Conservation (phyloP, 2,888 invertebrate genomes). For the Plemyria rubiginata region DNA sequence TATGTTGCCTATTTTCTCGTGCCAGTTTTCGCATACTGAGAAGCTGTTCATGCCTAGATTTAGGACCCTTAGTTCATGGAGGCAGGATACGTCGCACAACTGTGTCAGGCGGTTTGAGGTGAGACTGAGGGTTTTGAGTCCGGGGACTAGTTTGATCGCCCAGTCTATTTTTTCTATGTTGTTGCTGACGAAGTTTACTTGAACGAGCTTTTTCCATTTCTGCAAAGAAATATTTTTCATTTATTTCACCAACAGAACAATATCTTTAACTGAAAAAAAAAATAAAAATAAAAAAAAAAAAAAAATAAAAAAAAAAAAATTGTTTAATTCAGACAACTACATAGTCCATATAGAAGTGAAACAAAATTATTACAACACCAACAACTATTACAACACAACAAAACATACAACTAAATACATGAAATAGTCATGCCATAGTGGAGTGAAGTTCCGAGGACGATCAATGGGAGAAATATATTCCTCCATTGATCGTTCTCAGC, state of each 20-base stretch:
- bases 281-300: too few species aligned
- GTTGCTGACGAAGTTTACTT: constrained; percentile 92
- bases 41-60: constrained; percentile 93
- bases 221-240: constrained; percentile 60
- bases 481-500: too few species aligned
- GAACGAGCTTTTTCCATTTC: constrained; percentile 88
- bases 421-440: too few species aligned
- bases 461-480: too few species aligned
- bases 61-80: constrained; percentile 90
- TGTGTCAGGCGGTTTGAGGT: constrained; percentile 91
- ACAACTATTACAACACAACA: too few species aligned
- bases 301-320: too few species aligned
- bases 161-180: constrained; percentile 91
- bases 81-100: constrained; percentile 90
- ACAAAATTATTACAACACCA: too few species aligned
- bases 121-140: constrained; percentile 88
- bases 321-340: too few species aligned
- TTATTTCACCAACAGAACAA: background rate
- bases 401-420: too few species aligned
- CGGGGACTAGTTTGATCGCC: constrained; percentile 90
- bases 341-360: too few species aligned
- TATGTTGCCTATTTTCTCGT: constrained; percentile 94
- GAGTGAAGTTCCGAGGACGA: too few species aligned
- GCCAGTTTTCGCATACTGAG: constrained; percentile 89
- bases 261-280: too few species aligned